These are phyloP conservation scores for Melanogrammus aeglefinus DNA, from an alignment of 2,797 vertebrate species.

Conservation along the genomic window DNA sequence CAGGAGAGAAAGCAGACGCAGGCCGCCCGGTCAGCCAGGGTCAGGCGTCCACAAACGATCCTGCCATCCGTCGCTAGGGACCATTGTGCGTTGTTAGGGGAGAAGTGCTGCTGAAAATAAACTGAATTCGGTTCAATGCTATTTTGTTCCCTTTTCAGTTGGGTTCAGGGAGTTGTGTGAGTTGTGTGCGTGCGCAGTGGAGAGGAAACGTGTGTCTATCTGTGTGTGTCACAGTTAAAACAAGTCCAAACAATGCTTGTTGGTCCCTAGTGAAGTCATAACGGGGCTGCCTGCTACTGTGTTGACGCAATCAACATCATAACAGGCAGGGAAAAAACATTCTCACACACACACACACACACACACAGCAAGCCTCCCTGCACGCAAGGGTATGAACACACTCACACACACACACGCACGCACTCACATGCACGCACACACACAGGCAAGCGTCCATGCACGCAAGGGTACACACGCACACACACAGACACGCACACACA, in stretches of 20 bases:
- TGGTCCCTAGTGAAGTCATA: slow-evolving; percentile 37
- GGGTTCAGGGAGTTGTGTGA: slow-evolving; percentile 3
- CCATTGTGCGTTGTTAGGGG: slow-evolving; percentile 24
- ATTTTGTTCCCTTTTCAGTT: background rate
- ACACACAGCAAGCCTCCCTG: background rate
- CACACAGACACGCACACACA: too few species aligned
- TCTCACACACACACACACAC: slow-evolving; percentile 2
- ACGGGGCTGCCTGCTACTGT: slow-evolving; percentile 5
- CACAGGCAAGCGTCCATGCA: background rate
- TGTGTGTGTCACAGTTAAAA: slow-evolving; percentile 20
- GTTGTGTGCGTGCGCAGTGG: background rate
- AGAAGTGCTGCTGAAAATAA: background rate
- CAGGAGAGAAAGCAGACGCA: slow-evolving; percentile 79
- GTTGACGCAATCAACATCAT: background rate
- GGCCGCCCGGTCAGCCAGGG: slow-evolving; percentile 73
- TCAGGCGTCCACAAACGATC: slow-evolving; percentile 71
- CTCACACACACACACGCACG: background rate
- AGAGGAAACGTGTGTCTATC: background rate
- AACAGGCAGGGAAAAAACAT: slow-evolving; percentile 26
- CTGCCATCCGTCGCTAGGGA: slow-evolving; percentile 67
- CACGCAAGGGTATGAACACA: too few species aligned
- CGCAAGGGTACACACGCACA: background rate
- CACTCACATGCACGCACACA: background rate
- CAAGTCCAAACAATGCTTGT: slow-evolving; percentile 29
- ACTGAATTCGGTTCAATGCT: background rate